phyloP scores from a whole-genome alignment of 2,888 invertebrate genomes.

The Agrochola lota region DNA sequence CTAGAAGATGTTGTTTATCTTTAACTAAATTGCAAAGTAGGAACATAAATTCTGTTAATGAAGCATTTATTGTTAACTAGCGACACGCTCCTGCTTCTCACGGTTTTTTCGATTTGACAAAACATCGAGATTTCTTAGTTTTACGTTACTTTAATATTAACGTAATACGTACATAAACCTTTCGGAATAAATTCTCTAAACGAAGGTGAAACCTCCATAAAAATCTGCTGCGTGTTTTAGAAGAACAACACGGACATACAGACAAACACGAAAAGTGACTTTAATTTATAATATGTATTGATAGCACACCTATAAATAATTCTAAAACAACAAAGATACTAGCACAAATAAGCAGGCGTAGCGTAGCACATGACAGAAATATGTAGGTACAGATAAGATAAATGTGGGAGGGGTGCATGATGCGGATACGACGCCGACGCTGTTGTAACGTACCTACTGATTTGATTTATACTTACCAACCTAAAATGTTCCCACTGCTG shows the following conservation, averaged over 20 bases:
- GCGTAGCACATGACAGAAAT: conserved; percentile 26
- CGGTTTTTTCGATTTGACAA: too few species aligned
- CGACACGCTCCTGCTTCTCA: too few species aligned
- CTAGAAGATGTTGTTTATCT: conserved; percentile 24
- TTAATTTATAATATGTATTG: too few species aligned
- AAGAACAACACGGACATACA: too few species aligned
- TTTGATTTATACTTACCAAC: neutral
- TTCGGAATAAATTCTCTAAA: too few species aligned
- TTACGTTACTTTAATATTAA: too few species aligned
- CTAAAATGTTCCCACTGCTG: too few species aligned
- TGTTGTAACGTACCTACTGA: neutral
- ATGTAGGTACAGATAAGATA: conserved; percentile 47
- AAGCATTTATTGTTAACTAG: neutral
- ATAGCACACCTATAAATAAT: neutral
- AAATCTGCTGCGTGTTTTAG: too few species aligned
- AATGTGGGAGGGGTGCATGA: neutral
- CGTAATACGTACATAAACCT: too few species aligned
- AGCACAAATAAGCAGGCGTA: conserved; percentile 6
- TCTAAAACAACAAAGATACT: conserved; percentile 8
- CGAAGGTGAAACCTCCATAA: too few species aligned
- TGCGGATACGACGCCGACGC: neutral
- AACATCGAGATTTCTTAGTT: too few species aligned
- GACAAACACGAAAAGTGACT: too few species aligned
- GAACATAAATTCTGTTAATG: conserved; percentile 12
- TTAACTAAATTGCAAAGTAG: conserved; percentile 21